Percentiles rank a stretch among this genome's conserved stretches.
Conservation (phyloP, 1,140 invertebrate genomes). For the Lucilia sericata region DNA sequence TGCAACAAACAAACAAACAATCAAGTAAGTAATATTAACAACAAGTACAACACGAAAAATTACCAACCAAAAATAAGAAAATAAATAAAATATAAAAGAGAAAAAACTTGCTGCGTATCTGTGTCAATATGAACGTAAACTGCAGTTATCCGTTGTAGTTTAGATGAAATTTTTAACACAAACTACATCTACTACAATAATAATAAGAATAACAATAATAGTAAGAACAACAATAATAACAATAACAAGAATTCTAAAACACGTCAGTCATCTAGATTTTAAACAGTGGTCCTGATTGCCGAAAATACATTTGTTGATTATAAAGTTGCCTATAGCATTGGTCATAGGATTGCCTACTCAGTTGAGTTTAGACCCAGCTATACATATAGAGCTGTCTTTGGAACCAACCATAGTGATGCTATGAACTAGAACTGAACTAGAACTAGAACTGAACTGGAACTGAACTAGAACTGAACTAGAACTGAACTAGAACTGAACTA, state of each 20-base stretch:
- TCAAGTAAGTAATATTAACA: background rate
- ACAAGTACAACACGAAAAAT: background rate
- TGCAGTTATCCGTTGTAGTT: slow-evolving; percentile 14
- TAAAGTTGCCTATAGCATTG: too few relatives aligned
- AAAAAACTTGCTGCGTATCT: slow-evolving; percentile 20
- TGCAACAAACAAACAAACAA: background rate
- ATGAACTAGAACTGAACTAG: too few relatives aligned
- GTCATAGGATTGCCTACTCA: too few relatives aligned
- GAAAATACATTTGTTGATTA: too few relatives aligned
- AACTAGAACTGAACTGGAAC: too few relatives aligned
- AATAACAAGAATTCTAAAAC: too few relatives aligned
- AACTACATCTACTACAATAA: background rate
- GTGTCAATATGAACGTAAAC: slow-evolving; percentile 20
- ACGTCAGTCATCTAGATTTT: background rate
- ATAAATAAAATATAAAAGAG: background rate
- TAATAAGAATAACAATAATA: background rate
- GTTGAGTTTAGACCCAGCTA: too few relatives aligned
- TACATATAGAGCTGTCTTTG: too few relatives aligned
- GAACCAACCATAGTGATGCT: too few relatives aligned
- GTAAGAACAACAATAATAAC: background rate
- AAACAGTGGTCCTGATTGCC: too few relatives aligned
- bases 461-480: too few relatives aligned
- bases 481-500: too few relatives aligned
- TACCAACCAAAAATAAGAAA: background rate
- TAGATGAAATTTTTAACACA: background rate